Evolutionary conservation across 2,113 vertebrate genomes (phyloP).

Genomic region (Cheilinus undulatus): DNA sequence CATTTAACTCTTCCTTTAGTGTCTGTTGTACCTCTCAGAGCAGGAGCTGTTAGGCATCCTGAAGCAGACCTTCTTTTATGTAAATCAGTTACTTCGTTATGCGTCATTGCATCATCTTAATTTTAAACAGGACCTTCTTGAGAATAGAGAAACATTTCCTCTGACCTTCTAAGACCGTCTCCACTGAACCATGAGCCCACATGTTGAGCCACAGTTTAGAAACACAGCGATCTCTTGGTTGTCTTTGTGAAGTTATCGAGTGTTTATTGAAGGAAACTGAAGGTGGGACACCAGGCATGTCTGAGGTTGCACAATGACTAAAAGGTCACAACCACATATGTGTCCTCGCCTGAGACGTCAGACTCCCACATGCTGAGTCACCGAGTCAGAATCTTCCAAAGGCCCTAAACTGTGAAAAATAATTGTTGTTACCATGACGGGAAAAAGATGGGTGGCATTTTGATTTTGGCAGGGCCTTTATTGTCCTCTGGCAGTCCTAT

Average conservation of each 20-base stretch:
- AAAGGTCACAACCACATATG: constrained; percentile 7
- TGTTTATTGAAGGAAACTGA: not conserved
- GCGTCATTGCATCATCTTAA: not conserved
- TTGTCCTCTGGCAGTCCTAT: constrained; percentile 25
- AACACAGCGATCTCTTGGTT: not conserved
- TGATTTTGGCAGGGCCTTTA: constrained; percentile 38
- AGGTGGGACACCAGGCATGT: not conserved
- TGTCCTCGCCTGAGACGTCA: not conserved
- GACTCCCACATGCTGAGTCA: constrained; percentile 40
- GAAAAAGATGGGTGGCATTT: constrained; percentile 18
- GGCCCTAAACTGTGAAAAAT: constrained; percentile 38
- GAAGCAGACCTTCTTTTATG: too few relatives aligned
- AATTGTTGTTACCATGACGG: constrained; percentile 35
- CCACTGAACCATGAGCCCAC: not conserved
- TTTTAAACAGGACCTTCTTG: too few relatives aligned
- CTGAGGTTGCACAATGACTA: constrained; percentile 5
- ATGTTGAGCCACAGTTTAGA: not conserved
- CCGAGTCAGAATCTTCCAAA: not conserved
- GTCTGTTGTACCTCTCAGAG: too few relatives aligned
- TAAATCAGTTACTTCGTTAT: too few relatives aligned
- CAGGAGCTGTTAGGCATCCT: too few relatives aligned
- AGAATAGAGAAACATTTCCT: not conserved
- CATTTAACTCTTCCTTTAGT: too few relatives aligned
- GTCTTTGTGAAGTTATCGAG: not conserved
- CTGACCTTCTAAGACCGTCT: not conserved